Evolutionary conservation across 2,888 invertebrate genomes (phyloP).

Genomic region (Pardosa pseudoannulata): DNA sequence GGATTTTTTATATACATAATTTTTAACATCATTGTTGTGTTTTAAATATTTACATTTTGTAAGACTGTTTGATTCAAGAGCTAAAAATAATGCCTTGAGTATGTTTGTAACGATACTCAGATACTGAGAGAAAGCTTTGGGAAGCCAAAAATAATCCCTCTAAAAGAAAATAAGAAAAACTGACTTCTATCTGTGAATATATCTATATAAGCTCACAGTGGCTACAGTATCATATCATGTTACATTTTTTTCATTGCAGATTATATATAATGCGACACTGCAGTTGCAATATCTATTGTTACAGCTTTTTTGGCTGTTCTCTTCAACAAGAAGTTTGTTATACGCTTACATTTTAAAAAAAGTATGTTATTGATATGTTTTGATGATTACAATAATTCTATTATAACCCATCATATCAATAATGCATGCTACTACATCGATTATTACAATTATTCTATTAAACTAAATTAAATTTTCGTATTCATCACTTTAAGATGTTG

Average conservation of each 20-base stretch:
- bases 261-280: slow-evolving; percentile 69
- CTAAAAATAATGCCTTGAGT: slow-evolving; percentile 64
- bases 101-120: slow-evolving; percentile 55
- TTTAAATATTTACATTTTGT: slow-evolving; percentile 72
- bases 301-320: slow-evolving; percentile 71
- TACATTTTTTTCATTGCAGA: slow-evolving; percentile 69
- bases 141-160: slow-evolving; percentile 46
- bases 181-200: slow-evolving; percentile 55
- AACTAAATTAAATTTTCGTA: slow-evolving; percentile 70
- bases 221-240: slow-evolving; percentile 69
- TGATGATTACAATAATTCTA: slow-evolving; percentile 64
- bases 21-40: slow-evolving; percentile 71
- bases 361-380: slow-evolving; percentile 70
- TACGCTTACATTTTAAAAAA: slow-evolving; percentile 70
- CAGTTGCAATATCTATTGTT: slow-evolving; percentile 62
- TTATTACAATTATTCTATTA: slow-evolving; percentile 69
- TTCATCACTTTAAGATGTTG: slow-evolving; percentile 63
- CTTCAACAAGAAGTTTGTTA: slow-evolving; percentile 71
- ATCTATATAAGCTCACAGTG: slow-evolving; percentile 62
- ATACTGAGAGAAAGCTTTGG: slow-evolving; percentile 43
- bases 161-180: slow-evolving; percentile 18
- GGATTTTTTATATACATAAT: slow-evolving; percentile 69
- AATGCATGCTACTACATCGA: slow-evolving; percentile 71
- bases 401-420: slow-evolving; percentile 71
- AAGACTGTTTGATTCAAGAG: slow-evolving; percentile 67